Evolutionary conservation across 2,797 vertebrate genomes (phyloP), one percentile per base, ranked within the genome.

Genomic region (Poecilia gillii): DNA sequence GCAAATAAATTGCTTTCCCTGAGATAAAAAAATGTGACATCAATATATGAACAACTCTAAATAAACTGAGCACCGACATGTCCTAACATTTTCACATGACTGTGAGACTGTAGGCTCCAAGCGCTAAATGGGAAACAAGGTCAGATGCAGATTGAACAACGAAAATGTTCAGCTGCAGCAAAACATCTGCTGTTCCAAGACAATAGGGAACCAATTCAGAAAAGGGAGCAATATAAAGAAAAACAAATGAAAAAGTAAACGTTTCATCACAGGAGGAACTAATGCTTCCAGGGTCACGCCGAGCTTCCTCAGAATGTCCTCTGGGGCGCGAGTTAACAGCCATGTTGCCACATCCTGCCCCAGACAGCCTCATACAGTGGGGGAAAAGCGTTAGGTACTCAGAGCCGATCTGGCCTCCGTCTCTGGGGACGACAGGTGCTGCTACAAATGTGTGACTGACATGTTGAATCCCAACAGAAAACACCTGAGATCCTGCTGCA

Each of bases 191-290:
- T 80, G 49, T 53, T 45, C 16, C 16, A 36, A 43, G 43, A 77
- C 71, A 88, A 64, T 43, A 74, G 59, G 25, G 66, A 59, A 72
- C 75, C 47, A 68, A 36, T 55, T 66, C 14, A 77, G 57, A 81
- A 81, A 76, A 36, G 5, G 39, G 45, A 62, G 62, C 45, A 72
- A 62, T 23, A 75, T 23, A 62, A 31, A 31, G 77, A 59, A 47
- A 77, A 74, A 85, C 74, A 89, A 89, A 84, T 87, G 72, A 85
- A 85, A 91, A 25, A 53, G 81, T 92, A 91, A 92, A 93, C 88
- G 74, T 94, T 92, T 94, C 93, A 93, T 90, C 87, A 64, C 84
- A 51, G 87, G 85, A 89, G 80, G 86, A 90, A 86, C 84, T 64
- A 43, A 81, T 39, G 81, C 75, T 88, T 90, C 89, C 92, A 91